Evolutionary conservation across 2,113 vertebrate species (phyloP), one percentile per base, ranked within the genome.

Genomic region (Bagarius yarrelli): DNA sequence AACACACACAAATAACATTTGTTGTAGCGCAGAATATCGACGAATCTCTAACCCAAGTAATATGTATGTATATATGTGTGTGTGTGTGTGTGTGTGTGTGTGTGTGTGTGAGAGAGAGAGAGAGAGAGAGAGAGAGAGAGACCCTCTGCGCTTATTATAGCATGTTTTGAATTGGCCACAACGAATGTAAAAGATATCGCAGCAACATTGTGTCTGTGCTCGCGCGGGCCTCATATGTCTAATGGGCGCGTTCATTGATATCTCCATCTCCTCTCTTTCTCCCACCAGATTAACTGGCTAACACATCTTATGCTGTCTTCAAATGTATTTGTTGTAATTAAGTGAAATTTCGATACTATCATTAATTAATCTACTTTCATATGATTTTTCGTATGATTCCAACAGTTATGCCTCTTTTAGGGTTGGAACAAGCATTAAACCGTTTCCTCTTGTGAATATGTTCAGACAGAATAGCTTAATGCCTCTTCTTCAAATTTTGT

Each of bases 181-280:
- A 18, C 27, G 59, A n/a, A 60, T 52, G 57, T 76, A 63, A 53
- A 67, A 72, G 66, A 9, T 18, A 55, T 44, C 80, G 66, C 52
- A 8, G 61, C 61, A 64, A 30, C 44, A 55, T 13, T 34, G 63
- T 78, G 60, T 25, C 75, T 15, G 75, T 23, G 30, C n/a, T 69
- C 14, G 64, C 86, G 84, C 85, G 86, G 88, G 91, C 90, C 91
- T 91, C 86, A 86, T 88, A 89, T 89, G 88, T 89, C 89, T 88
- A 90, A 89, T 87, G 89, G 91, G 91, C 87, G 90, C 91, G 90
- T 93, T 93, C 91, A 93, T 92, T 94, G 91, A 93, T 92, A 90
- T 90, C n/a, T n/a, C n/a, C n/a, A 87, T 92, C 89, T 91, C 87
- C 91, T 89, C 88, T 90, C 85, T 50, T 86, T 82, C 80, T 82